Evolutionary conservation across 2,113 vertebrate species (phyloP), one percentile per base, ranked within the genome.

Genomic region (Pterocles orientalis): DNA sequence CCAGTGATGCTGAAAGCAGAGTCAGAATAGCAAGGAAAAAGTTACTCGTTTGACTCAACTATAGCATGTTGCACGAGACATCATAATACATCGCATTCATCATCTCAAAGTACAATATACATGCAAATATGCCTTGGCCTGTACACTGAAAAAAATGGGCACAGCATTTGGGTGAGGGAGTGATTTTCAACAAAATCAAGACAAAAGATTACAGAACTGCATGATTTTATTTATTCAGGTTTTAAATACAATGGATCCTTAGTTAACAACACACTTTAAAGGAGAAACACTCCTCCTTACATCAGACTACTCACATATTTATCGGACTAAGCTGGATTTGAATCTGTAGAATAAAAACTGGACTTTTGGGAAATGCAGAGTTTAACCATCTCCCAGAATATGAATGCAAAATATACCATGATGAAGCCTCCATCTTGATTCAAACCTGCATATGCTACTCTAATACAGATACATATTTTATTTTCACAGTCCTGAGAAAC

Each of bases 1-100:
- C 99, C 97, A 99, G 94, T 1, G 99, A 99, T 1, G 99, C 99
- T 99, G 98, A 90, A 97, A 95, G 97, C 4, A 72, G 39, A 90
- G 36, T 34, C n/a, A 92, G 25, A 88, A 73, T 8, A 39, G 1
- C 56, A 86, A 50, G 58, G 31, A 65, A 33, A 86, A 71, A 69
- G 69, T 81, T 47, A 68, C 8, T 28, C 33, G 1, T 56, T 62
- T 81, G 39, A 60, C 43, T 83, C 34, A 36, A 5, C 26, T 56
- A 53, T 5, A 83, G n/a, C 24, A 53, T 17, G 4, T 23, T 60
- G 13, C 45, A 58, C 13, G 19, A 81, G 28, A 69, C 23, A 61
- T 23, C 29, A 9, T 1, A 57, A 45, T 5, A 33, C 36, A n/a
- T 6, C 4, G 3, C 39, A 88, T 66, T 48, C 39, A 79, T 20